A percentile compares a stretch with the other conserved stretches of the same genome.
Conservation (phyloP, 2,113 vertebrate genomes). For the Oenanthe melanoleuca region DNA sequence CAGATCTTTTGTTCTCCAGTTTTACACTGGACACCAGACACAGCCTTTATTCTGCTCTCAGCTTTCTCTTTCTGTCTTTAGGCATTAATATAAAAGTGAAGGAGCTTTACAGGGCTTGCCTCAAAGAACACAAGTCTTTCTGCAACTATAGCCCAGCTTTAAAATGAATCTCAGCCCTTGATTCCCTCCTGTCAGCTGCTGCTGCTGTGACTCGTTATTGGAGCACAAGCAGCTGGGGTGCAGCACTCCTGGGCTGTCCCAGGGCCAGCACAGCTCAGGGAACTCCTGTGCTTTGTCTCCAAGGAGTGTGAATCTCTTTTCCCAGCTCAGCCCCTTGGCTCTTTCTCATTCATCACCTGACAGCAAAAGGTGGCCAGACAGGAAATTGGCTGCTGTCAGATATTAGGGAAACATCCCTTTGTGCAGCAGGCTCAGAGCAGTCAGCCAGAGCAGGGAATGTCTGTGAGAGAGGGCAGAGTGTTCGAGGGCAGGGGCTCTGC, state of each 20-base stretch:
- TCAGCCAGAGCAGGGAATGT: neutral
- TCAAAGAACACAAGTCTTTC: neutral
- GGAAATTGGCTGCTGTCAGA: neutral
- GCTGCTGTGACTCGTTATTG: neutral
- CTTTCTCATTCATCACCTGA: neutral
- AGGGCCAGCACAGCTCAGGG: neutral
- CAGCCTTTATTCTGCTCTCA: conserved; percentile 24
- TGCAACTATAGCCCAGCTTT: neutral
- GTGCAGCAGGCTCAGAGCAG: neutral
- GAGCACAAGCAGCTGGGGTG: neutral
- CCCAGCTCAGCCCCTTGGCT: neutral
- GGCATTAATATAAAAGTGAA: neutral
- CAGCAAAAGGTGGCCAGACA: conserved; percentile 11
- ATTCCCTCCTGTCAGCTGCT: neutral
- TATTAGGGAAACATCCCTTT: neutral
- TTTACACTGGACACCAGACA: conserved; percentile 37
- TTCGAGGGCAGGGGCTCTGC: neutral
- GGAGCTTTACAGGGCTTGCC: neutral
- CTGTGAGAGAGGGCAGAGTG: neutral
- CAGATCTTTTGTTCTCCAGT: conserved; percentile 63
- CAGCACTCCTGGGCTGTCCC: neutral
- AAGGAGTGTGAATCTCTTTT: neutral
- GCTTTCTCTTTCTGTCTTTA: conserved; percentile 28
- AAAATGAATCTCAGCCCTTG: neutral
- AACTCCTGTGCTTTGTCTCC: neutral